phyloP scores from a whole-genome alignment of 1,140 invertebrate genomes.

The Listronotus bonariensis region DNA sequence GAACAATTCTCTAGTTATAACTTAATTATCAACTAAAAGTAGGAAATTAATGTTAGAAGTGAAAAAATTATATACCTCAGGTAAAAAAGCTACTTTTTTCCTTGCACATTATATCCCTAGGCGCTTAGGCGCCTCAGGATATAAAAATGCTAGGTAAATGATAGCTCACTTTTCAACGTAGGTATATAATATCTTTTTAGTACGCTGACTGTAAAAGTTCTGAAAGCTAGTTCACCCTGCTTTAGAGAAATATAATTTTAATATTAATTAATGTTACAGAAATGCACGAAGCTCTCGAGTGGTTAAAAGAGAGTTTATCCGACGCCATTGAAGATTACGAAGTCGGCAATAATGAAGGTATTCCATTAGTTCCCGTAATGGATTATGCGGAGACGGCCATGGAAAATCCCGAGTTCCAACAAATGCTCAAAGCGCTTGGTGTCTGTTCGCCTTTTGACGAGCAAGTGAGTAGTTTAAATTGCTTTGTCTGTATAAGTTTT shows the following conservation, averaged over 20 bases:
- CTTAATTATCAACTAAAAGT: no score
- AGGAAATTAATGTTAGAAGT: no score
- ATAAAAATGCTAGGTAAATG: no score
- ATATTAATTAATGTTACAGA: conserved; percentile 34
- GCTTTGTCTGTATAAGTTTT: background rate
- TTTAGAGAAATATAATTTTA: background rate
- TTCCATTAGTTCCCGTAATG: conserved; percentile 69
- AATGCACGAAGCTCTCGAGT: conserved; percentile 59
- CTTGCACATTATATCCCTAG: no score
- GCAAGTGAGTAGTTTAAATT: conserved; percentile 49
- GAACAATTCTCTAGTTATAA: no score
- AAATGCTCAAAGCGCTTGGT: conserved; percentile 63
- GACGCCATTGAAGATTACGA: conserved; percentile 66
- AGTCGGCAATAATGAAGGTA: conserved; percentile 58
- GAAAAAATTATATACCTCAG: no score
- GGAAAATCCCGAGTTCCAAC: conserved; percentile 63
- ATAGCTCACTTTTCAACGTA: no score
- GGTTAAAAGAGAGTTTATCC: conserved; percentile 65
- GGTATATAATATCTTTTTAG: no score
- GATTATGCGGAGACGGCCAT: conserved; percentile 62
- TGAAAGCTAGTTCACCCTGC: background rate
- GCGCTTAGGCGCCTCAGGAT: no score
- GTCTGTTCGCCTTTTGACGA: conserved; percentile 63
- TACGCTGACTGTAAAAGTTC: no score
- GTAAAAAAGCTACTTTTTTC: no score